These are phyloP conservation scores for Carduelis carduelis DNA, from an alignment of 2,797 vertebrate genomes.

Conservation along the genomic window DNA sequence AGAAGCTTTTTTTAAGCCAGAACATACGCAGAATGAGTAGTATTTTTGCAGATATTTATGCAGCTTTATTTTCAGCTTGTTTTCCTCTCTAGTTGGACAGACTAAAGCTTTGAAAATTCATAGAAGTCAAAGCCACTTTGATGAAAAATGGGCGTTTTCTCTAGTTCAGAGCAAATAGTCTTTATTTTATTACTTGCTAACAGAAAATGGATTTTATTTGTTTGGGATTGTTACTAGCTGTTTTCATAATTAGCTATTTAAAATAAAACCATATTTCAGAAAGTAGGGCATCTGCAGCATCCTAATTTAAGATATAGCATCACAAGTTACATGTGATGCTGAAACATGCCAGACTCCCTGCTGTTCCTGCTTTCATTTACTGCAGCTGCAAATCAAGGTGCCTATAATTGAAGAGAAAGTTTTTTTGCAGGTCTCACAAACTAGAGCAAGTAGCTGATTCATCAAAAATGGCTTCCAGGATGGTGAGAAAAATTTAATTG, in stretches of 20 bases:
- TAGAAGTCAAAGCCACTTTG: neutral
- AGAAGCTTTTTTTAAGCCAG: neutral
- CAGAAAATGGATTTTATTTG: neutral
- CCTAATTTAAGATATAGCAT: neutral
- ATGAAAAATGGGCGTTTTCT: neutral
- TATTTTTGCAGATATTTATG: neutral
- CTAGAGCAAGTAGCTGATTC: neutral
- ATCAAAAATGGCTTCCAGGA: neutral
- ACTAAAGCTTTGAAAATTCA: neutral
- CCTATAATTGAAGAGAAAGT: neutral
- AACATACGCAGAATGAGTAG: neutral
- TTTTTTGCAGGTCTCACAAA: neutral
- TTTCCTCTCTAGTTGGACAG: neutral
- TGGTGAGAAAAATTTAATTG: neutral
- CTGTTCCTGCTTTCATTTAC: neutral
- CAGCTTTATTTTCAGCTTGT: neutral
- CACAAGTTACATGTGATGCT: neutral
- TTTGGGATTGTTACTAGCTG: neutral
- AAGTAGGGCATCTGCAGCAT: neutral
- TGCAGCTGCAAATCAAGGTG: neutral
- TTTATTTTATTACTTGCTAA: neutral
- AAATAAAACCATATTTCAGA: slow-evolving; percentile 2
- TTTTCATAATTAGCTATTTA: neutral
- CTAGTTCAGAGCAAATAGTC: neutral
- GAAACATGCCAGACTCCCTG: neutral